Conservation (phyloP, 2,797 vertebrate species). For the Petrocephalus sullivani region DNA sequence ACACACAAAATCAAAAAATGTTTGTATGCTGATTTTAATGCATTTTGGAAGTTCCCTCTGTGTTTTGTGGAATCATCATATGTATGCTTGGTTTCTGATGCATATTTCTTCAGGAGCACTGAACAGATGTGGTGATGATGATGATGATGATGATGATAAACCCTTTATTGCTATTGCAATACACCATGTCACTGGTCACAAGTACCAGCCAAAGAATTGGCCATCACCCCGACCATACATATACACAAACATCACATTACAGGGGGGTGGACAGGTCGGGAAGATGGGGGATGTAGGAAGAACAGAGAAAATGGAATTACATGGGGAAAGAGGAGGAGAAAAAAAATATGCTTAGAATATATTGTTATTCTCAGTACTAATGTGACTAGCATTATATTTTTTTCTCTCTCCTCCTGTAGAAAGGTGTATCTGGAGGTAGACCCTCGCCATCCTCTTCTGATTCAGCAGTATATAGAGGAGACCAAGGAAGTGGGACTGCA, state of each 20-base stretch:
- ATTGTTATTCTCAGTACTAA: neutral
- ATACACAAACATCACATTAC: too few species aligned
- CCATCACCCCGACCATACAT: too few species aligned
- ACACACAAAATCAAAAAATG: neutral
- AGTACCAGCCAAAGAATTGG: too few species aligned
- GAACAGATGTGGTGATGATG: too few species aligned
- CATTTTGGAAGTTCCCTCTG: neutral
- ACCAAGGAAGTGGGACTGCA: slow-evolving; percentile 50
- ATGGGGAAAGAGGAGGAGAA: too few species aligned
- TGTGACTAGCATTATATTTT: neutral
- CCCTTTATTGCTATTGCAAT: too few species aligned
- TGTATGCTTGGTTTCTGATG: neutral
- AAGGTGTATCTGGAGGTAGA: slow-evolving; percentile 88
- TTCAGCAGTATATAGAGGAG: slow-evolving; percentile 66
- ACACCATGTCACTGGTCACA: too few species aligned
- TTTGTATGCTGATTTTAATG: neutral
- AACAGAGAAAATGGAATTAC: too few species aligned
- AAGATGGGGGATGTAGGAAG: too few species aligned
- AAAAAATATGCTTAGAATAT: neutral
- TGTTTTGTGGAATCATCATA: neutral
- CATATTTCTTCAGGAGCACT: neutral
- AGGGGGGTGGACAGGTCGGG: too few species aligned
- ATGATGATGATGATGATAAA: too few species aligned
- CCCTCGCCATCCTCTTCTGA: slow-evolving; percentile 75
- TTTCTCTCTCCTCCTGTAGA: slow-evolving; percentile 52